phyloP scores from a whole-genome alignment of 2,797 vertebrate genomes.

The Pipistrellus pygmaeus region DNA sequence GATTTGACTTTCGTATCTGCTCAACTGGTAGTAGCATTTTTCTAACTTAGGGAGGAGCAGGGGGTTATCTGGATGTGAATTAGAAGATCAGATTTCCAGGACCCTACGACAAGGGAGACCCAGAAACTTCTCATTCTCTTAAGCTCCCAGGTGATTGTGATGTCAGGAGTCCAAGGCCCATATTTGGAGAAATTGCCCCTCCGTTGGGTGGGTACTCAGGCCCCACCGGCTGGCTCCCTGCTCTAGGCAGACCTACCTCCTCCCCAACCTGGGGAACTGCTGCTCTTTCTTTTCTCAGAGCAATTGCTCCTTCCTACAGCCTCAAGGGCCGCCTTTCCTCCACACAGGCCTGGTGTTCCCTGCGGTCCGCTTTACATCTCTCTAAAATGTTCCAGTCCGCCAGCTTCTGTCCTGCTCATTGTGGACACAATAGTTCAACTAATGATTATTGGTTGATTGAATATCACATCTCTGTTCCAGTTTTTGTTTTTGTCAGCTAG shows the following conservation, averaged over 20 bases:
- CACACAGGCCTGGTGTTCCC: rapidly evolving
- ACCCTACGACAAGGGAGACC: no score
- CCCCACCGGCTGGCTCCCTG: no score
- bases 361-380: rapidly evolving
- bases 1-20: neutral
- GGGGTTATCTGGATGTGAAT: neutral
- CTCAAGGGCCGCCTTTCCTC: neutral
- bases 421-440: no score
- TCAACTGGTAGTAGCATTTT: neutral
- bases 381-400: no score
- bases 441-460: neutral
- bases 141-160: neutral
- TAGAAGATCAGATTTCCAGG: neutral
- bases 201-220: rapidly evolving
- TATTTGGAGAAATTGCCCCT: rapidly evolving
- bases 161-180: neutral
- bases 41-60: neutral
- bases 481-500: neutral
- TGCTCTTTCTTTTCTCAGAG: neutral
- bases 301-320: no score
- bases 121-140: neutral
- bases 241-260: neutral
- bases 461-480: neutral
- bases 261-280: neutral
- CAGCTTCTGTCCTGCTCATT: no score